Conservation (phyloP, 2,797 vertebrate species). For the Acanthis flammea region DNA sequence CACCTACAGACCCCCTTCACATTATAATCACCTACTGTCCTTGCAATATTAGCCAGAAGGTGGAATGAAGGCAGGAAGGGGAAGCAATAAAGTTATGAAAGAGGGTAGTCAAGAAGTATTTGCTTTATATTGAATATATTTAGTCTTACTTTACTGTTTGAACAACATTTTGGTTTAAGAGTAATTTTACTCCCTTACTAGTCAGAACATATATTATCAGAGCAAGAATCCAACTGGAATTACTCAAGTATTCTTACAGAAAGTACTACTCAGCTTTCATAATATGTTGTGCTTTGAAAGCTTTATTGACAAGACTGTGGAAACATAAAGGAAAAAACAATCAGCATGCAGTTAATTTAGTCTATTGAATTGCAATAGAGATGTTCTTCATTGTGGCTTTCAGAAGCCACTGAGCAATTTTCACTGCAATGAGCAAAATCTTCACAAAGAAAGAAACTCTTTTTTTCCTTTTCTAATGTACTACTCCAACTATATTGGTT, state of each 20-base stretch:
- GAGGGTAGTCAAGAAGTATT: neutral
- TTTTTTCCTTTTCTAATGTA: neutral
- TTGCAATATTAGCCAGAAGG: neutral
- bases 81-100: neutral
- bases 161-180: neutral
- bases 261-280: neutral
- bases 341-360: neutral
- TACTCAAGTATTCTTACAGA: neutral
- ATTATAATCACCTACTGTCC: neutral
- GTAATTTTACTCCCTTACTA: neutral
- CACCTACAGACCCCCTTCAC: neutral
- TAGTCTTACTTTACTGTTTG: neutral
- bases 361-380: neutral
- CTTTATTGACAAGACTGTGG: neutral
- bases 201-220: neutral
- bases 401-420: neutral
- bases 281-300: neutral
- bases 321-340: neutral
- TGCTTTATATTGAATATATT: neutral
- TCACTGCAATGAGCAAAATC: neutral
- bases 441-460: neutral
- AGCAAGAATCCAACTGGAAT: neutral
- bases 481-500: neutral
- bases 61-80: neutral
- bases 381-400: neutral